phyloP scores from a whole-genome alignment of 2,113 vertebrate species.

The Zosterops borbonicus region DNA sequence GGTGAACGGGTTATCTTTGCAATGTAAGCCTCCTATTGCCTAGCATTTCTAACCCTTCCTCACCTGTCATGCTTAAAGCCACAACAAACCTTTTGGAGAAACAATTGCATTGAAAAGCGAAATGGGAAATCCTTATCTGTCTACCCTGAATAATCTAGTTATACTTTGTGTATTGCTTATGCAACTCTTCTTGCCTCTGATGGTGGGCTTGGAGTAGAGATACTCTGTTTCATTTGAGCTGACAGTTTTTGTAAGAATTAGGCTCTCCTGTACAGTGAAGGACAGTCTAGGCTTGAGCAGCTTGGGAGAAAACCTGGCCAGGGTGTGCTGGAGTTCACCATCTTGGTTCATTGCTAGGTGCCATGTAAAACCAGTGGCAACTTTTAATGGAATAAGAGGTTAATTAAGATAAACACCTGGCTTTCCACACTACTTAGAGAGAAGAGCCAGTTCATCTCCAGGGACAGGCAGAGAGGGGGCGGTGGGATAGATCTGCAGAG shows the following conservation, averaged over 20 bases:
- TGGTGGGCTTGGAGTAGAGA: neutral
- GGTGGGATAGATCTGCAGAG: neutral
- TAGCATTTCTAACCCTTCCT: neutral
- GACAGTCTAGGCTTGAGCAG: neutral
- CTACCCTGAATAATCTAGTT: neutral
- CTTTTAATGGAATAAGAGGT: neutral
- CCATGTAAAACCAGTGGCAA: neutral
- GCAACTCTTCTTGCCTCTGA: neutral
- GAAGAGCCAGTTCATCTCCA: neutral
- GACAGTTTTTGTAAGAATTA: neutral
- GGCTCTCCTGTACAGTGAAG: neutral
- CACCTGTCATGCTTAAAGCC: neutral
- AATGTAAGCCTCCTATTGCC: neutral
- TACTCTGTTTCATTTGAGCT: neutral
- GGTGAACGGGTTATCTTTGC: neutral
- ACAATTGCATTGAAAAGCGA: neutral
- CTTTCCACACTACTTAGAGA: neutral
- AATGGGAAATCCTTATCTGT: neutral
- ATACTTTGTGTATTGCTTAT: neutral
- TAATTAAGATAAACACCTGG: neutral
- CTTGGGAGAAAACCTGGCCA: neutral
- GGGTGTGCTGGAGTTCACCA: neutral
- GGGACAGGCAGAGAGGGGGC: rapidly evolving
- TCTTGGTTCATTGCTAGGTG: neutral
- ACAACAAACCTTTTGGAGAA: neutral